These are phyloP conservation scores for Heliothis peltigera DNA, from an alignment of 2,888 invertebrate species.

Conservation along the genomic window DNA sequence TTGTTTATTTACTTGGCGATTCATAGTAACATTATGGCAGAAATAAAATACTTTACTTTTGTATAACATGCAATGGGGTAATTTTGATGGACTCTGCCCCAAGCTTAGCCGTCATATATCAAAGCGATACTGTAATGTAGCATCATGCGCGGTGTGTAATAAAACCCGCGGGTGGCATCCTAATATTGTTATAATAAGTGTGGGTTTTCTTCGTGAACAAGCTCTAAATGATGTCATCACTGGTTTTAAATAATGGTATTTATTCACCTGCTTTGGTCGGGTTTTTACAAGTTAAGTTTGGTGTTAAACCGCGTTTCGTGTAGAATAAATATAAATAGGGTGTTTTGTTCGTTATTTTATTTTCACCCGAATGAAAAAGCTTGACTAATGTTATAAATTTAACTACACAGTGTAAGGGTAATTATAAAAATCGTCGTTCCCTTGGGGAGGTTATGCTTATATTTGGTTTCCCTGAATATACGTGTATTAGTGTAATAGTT, in stretches of 20 bases:
- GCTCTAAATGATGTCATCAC: constrained; percentile 3
- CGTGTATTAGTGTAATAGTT: constrained; percentile 54
- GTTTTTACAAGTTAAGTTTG: no score
- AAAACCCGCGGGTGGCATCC: constrained; percentile 42
- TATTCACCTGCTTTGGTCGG: no score
- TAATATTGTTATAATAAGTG: constrained; percentile 44
- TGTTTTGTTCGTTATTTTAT: constrained; percentile 8
- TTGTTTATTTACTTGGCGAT: constrained; percentile 22
- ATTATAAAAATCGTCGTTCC: constrained; percentile 43
- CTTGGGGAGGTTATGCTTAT: constrained; percentile 25
- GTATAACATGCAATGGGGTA: constrained; percentile 51
- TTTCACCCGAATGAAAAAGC: constrained; percentile 21
- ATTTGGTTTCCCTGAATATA: constrained; percentile 48
- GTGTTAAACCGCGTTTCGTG: no score
- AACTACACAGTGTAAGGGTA: constrained; percentile 8
- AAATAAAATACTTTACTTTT: constrained; percentile 32
- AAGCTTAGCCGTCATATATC: constrained; percentile 45
- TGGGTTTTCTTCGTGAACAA: constrained; percentile 16
- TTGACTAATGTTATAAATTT: constrained; percentile 32
- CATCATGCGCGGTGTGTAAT: constrained; percentile 43
- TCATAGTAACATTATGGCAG: constrained; percentile 6
- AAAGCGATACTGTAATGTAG: constrained; percentile 44
- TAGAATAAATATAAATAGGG: not conserved
- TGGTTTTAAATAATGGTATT: no score
- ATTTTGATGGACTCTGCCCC: constrained; percentile 44